phyloP scores from a whole-genome alignment of 1,140 invertebrate genomes.

The Drosophila suzukii region DNA sequence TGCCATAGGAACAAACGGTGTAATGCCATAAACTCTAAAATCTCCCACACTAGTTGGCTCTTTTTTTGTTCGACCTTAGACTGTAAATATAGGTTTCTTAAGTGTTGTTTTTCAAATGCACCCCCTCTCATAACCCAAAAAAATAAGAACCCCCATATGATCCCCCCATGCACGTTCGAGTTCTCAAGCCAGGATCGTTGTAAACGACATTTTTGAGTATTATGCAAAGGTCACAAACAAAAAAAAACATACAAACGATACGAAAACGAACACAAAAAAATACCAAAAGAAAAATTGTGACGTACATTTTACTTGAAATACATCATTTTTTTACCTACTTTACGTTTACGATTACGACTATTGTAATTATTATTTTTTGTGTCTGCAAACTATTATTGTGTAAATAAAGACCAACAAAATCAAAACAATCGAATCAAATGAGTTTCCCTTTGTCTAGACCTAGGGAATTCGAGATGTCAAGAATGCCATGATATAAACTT shows the following conservation, averaged over 20 bases:
- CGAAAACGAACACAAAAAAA: conserved; percentile 4
- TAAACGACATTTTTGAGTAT: conserved; percentile 34
- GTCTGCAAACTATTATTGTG: conserved; percentile 50
- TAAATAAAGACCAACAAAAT: conserved; percentile 45
- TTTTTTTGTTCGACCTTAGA: conserved; percentile 9
- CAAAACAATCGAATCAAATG: not conserved
- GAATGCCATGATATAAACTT: conserved; percentile 1
- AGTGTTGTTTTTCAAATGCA: conserved; percentile 5
- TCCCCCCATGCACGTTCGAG: conserved; percentile 22
- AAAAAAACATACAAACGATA: conserved; percentile 8
- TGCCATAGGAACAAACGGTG: conserved; percentile 35
- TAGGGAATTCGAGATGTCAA: not conserved
- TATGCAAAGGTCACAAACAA: conserved; percentile 34
- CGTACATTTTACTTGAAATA: conserved; percentile 22
- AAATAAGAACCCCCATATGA: too few species aligned
- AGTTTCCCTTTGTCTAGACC: not conserved
- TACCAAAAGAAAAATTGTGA: conserved; percentile 30
- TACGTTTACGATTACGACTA: conserved; percentile 44
- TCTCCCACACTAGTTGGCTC: conserved; percentile 2
- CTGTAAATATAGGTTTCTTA: conserved; percentile 14
- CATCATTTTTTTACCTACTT: conserved; percentile 41
- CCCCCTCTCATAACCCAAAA: not conserved
- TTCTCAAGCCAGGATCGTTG: conserved; percentile 41
- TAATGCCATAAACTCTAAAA: conserved; percentile 25
- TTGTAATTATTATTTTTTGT: conserved; percentile 54